A percentile compares a stretch with the other conserved stretches of the same genome.
Evolutionary conservation across 2,797 vertebrate species (phyloP).

Genomic region (Esox masquinongy): DNA sequence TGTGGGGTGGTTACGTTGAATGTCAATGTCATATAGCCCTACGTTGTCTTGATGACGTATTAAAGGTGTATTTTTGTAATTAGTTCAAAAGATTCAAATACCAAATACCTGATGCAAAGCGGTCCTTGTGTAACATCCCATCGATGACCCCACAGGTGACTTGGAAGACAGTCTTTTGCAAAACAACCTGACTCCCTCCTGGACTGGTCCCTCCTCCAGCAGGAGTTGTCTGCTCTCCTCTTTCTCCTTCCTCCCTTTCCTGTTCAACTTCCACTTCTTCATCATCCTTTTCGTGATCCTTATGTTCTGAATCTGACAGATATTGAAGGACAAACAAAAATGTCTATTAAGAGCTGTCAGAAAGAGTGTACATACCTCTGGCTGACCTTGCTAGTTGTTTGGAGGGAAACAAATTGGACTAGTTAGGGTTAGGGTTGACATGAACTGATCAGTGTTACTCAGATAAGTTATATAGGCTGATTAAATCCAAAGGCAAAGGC

Average conservation of each 20-base stretch:
- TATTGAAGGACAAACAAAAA: background rate
- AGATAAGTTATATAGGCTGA: background rate
- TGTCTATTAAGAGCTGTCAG: background rate
- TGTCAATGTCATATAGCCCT: no score
- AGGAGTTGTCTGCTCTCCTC: background rate
- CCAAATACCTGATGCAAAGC: slow-evolving; percentile 60
- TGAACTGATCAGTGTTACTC: background rate
- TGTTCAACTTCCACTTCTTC: slow-evolving; percentile 5
- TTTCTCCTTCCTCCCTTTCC: background rate
- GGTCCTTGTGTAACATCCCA: slow-evolving; percentile 47
- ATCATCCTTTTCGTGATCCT: slow-evolving; percentile 8
- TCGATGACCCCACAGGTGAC: slow-evolving; percentile 52
- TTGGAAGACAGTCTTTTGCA: slow-evolving; percentile 23
- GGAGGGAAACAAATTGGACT: background rate
- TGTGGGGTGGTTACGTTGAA: no score
- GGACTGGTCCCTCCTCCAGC: slow-evolving; percentile 1
- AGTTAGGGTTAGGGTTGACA: background rate
- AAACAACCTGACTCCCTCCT: background rate
- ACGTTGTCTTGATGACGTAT: no score
- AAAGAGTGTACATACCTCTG: slow-evolving; percentile 45
- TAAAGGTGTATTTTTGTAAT: no score
- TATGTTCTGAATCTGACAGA: background rate
- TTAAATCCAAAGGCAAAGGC: no score
- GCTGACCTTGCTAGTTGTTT: slow-evolving; percentile 2
- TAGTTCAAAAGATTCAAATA: background rate